Conservation (phyloP, 1,140 invertebrate genomes). For the Drosophila mojavensis region DNA sequence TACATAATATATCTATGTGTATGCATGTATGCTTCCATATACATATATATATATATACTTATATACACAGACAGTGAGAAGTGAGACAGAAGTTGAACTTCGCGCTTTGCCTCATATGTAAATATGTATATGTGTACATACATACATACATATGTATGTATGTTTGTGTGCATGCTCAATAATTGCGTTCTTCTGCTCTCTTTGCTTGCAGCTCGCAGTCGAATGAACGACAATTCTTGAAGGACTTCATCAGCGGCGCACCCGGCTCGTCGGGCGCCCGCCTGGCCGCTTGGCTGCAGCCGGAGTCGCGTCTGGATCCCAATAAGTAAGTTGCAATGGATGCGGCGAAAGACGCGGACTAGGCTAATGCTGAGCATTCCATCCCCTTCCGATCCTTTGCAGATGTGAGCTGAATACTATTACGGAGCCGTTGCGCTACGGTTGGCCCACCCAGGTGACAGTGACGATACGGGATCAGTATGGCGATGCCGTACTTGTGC, state of each 20-base stretch:
- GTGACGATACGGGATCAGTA: constrained; percentile 96
- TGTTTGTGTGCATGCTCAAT: no score
- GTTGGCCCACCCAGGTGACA: constrained; percentile 92
- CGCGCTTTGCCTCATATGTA: no score
- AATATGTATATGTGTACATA: background rate
- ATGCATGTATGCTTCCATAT: no score
- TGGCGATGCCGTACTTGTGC: constrained; percentile 92
- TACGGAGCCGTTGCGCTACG: constrained; percentile 91
- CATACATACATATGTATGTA: background rate
- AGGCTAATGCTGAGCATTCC: no score
- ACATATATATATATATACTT: no score
- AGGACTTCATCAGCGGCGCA: constrained; percentile 95
- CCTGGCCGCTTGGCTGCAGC: constrained; percentile 96
- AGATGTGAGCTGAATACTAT: constrained; percentile 92
- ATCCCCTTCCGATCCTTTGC: background rate
- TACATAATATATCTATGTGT: no score
- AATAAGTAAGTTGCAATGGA: constrained; percentile 83
- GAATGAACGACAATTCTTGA: constrained; percentile 96
- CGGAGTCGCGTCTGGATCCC: constrained; percentile 95
- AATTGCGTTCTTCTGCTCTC: background rate
- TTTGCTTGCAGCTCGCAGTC: constrained; percentile 88
- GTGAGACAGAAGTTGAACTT: no score
- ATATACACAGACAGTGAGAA: no score
- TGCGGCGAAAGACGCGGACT: background rate
- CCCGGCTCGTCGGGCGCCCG: constrained; percentile 95